These are phyloP conservation scores for Dascillus cervinus DNA, from an alignment of 2,888 invertebrate genomes.

Conservation along the genomic window DNA sequence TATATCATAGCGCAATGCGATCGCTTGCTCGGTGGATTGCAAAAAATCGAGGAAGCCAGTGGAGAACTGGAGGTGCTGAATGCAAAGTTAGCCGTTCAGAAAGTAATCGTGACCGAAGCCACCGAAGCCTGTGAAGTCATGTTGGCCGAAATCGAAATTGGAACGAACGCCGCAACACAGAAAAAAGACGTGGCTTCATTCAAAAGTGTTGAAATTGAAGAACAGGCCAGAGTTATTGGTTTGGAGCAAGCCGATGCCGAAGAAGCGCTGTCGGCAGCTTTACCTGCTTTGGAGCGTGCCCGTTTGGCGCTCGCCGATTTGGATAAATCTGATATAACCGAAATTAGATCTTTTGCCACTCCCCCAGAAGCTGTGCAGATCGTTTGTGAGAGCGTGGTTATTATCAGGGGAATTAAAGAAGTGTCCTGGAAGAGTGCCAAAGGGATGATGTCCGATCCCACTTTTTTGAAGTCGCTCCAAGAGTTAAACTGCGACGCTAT, in stretches of 20 bases:
- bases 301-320: conserved; percentile 71
- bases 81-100: conserved; percentile 71
- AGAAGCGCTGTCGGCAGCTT: conserved; percentile 67
- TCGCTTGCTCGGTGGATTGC: conserved; percentile 60
- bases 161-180: conserved; percentile 61
- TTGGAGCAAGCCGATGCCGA: conserved; percentile 82
- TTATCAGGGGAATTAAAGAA: conserved; percentile 74
- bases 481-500: conserved; percentile 81
- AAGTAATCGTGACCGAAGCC: conserved; percentile 67
- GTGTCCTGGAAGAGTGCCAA: conserved; percentile 85
- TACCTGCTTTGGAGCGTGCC: conserved; percentile 80
- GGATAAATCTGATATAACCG: conserved; percentile 85
- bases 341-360: conserved; percentile 85
- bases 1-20: conserved; percentile 59
- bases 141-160: conserved; percentile 65
- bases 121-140: conserved; percentile 74
- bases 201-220: conserved; percentile 76
- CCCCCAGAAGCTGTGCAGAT: conserved; percentile 84
- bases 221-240: conserved; percentile 69
- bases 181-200: conserved; percentile 75
- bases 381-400: conserved; percentile 84
- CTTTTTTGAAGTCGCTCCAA: conserved; percentile 69
- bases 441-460: conserved; percentile 87
- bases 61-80: conserved; percentile 73
- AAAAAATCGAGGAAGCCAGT: conserved; percentile 84